Evolutionary conservation across 2,113 vertebrate genomes (phyloP).

Genomic region (Psilopogon haemacephalus): DNA sequence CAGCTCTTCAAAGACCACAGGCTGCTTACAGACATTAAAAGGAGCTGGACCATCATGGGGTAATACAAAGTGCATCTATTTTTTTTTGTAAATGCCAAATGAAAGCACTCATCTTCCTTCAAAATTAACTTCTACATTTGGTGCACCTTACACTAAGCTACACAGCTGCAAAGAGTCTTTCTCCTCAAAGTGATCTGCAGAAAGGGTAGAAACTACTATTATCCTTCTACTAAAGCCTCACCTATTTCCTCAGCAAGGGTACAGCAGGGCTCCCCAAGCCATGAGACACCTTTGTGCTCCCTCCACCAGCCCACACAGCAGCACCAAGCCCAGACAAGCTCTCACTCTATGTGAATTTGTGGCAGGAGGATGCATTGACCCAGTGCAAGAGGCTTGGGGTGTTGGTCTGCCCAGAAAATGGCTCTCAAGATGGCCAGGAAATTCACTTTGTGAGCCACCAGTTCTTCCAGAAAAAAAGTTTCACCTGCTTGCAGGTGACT

Average conservation of each 20-base stretch:
- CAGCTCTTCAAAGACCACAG: neutral
- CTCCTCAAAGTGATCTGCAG: neutral
- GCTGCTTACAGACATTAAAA: neutral
- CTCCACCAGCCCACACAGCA: neutral
- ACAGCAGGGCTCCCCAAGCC: neutral
- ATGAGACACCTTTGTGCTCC: rapidly evolving
- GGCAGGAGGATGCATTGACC: neutral
- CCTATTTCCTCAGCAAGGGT: rapidly evolving
- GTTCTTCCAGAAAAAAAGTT: neutral
- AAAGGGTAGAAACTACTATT: neutral
- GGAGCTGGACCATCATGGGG: neutral
- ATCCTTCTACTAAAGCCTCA: neutral
- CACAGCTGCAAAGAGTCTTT: neutral
- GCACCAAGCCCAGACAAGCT: neutral
- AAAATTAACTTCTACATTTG: neutral
- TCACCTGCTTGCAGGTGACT: neutral
- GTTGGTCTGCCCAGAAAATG: neutral
- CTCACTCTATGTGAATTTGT: neutral
- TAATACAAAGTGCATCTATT: neutral
- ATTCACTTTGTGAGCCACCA: neutral
- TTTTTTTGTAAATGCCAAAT: neutral
- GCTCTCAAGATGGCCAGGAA: neutral
- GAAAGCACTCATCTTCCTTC: neutral
- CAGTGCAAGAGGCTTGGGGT: rapidly evolving
- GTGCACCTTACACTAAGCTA: neutral